Conservation (phyloP, 2,113 vertebrate genomes). For the Hypomesus transpacificus region DNA sequence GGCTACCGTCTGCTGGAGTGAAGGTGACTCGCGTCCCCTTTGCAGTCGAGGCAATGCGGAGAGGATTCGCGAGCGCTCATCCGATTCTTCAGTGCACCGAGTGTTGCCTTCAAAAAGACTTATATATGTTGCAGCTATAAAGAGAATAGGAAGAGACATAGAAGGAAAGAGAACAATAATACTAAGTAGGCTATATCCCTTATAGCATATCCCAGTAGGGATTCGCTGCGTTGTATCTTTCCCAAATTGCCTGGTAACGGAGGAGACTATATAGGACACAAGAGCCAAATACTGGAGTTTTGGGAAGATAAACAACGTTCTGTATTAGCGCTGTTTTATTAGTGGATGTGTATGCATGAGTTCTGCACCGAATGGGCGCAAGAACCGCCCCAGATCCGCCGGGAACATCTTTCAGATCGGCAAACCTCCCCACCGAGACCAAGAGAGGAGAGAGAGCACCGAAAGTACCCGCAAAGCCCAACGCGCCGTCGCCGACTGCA, state of each 20-base stretch:
- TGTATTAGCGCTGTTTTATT: constrained; percentile 65
- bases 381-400: constrained; percentile 90
- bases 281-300: constrained; percentile 34
- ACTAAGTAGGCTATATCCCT: constrained; percentile 9
- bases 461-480: constrained; percentile 81
- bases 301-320: constrained; percentile 41
- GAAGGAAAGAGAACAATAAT: constrained; percentile 19
- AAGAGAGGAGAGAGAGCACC: constrained; percentile 85
- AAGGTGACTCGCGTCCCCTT: constrained; percentile 73
- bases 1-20: constrained; percentile 66
- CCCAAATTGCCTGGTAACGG: not conserved
- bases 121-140: constrained; percentile 44
- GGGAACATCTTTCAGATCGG: constrained; percentile 87
- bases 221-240: not conserved
- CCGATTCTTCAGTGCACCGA: constrained; percentile 65
- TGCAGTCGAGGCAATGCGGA: constrained; percentile 79
- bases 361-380: constrained; percentile 96
- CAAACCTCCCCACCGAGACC: constrained; percentile 79
- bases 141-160: constrained; percentile 15
- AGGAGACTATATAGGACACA: not conserved
- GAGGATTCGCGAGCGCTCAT: constrained; percentile 65
- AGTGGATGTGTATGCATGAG: constrained; percentile 96
- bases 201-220: no score
- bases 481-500: constrained; percentile 90
- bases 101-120: constrained; percentile 67